Evolutionary conservation across 1,140 invertebrate species (phyloP).

Genomic region (Heliothis subflexa): DNA sequence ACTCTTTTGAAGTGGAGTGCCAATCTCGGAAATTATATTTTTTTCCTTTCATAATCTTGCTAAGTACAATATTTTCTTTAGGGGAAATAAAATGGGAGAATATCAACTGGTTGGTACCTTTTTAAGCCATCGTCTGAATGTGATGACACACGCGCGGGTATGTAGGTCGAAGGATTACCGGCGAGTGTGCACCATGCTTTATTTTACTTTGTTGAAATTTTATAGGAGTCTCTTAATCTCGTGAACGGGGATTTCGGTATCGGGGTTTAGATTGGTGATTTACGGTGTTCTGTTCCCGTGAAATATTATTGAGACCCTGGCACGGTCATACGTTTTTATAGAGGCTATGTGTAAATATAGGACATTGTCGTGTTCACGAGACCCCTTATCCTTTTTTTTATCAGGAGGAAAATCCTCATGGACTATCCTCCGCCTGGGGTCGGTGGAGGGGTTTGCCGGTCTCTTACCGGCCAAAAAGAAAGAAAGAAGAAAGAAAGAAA

Average conservation of each 20-base stretch:
- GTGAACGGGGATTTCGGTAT: constrained; percentile 13
- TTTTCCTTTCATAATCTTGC: constrained; percentile 57
- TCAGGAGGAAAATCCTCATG: too few species aligned
- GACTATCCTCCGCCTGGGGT: too few species aligned
- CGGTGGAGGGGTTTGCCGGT: too few species aligned
- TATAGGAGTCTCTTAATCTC: constrained; percentile 38
- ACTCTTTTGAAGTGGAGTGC: constrained; percentile 58
- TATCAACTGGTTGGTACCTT: constrained; percentile 34
- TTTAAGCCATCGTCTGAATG: constrained; percentile 42
- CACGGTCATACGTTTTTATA: background rate
- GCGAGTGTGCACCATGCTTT: constrained; percentile 36
- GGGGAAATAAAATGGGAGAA: constrained; percentile 37
- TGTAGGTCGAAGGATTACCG: constrained; percentile 44
- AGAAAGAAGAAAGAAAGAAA: too few species aligned
- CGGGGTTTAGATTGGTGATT: constrained; percentile 35
- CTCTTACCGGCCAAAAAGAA: too few species aligned
- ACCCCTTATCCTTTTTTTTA: too few species aligned
- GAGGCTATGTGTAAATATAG: too few species aligned
- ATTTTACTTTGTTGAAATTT: constrained; percentile 49
- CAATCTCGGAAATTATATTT: constrained; percentile 66
- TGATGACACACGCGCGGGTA: constrained; percentile 46
- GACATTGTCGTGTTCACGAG: too few species aligned
- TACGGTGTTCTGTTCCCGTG: background rate
- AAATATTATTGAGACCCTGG: background rate
- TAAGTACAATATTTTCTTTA: constrained; percentile 60